These are phyloP conservation scores for Cabera pusaria DNA, from an alignment of 2,888 invertebrate genomes.

Conservation along the genomic window DNA sequence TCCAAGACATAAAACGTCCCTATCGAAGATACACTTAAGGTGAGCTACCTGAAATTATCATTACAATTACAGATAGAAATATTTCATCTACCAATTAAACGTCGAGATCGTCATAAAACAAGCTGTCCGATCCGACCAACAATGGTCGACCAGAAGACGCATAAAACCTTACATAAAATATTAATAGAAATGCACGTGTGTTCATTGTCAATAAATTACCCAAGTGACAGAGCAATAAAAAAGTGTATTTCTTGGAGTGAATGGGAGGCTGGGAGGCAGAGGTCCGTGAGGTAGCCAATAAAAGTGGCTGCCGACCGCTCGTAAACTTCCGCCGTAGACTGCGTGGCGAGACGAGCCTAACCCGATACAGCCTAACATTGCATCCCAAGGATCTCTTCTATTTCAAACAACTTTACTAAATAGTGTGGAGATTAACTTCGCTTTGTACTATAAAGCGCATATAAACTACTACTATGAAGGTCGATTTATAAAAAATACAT, in stretches of 20 bases:
- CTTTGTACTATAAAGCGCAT: no score
- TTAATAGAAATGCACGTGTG: constrained; percentile 83
- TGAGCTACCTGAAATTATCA: constrained; percentile 28
- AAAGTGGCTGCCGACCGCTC: constrained; percentile 76
- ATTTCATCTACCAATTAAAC: constrained; percentile 60
- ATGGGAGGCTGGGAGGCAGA: constrained; percentile 81
- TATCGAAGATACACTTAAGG: no score
- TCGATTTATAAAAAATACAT: no score
- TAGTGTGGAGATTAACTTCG: no score
- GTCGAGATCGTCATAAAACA: constrained; percentile 67
- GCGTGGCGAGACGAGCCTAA: constrained; percentile 76
- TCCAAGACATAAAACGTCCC: no score
- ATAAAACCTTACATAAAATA: constrained; percentile 80
- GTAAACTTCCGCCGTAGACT: constrained; percentile 78
- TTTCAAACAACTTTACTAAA: no score
- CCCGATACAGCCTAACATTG: constrained; percentile 36
- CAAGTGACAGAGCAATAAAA: constrained; percentile 82
- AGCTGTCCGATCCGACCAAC: constrained; percentile 60
- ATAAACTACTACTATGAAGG: no score
- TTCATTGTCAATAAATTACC: constrained; percentile 83
- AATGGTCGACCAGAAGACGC: constrained; percentile 59
- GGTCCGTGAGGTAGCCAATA: constrained; percentile 82
- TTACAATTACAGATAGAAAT: constrained; percentile 28
- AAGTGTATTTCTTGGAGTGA: constrained; percentile 81
- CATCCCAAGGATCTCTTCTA: constrained; percentile 4